Base-by-base conservation (phyloP, 1,140 invertebrate species). In the Aphis gossypii region DNA sequence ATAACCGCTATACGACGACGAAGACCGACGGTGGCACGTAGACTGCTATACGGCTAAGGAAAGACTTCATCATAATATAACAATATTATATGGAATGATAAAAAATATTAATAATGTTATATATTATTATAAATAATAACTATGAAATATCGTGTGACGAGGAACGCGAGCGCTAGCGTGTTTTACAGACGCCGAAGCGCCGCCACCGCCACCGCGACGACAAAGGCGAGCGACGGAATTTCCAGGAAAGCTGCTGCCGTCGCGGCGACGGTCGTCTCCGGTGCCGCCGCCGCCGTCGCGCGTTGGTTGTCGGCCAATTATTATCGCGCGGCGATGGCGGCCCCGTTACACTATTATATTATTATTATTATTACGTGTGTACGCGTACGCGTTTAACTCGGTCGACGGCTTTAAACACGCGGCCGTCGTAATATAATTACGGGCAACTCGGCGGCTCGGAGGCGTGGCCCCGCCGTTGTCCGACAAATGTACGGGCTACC, bases 401-500 rank as follows among this genome's bases (percentile, higher is more conserved):
- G 48, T n/a, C 87, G 46, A 1, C 83, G 86, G 46, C 14, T 41
- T 41, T 44, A n/a, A n/a, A 84, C 83, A 44, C 83, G 83, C 83
- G 46, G 30, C 86, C 86, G 86, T 25, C 30, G n/a, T 51, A 41
- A 87, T 87, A 30, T 87, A 30, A 48, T 87, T 87, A 48, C 46
- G 86, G 86, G 38, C 30, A 8, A 46, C 30, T 48, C 86, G 89
- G 51, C 56, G 90, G 60, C 54, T 60, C 38, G 41, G 60, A 46
- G 90, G 90, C 90, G 90, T 91, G 90, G 54, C 90, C 56, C 41
- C 56, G 41, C 68, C 30, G 90, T 41, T 92, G 90, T 92, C 60
- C 60, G 90, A 92, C 90, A 92, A 92, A 92, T 46, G 44, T 82
- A 82, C 41, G 60, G 90, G 60, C 90, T 92, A 92, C 90, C 90